Conservation (phyloP, 1,140 invertebrate species). For the Melanaphis sacchari region DNA sequence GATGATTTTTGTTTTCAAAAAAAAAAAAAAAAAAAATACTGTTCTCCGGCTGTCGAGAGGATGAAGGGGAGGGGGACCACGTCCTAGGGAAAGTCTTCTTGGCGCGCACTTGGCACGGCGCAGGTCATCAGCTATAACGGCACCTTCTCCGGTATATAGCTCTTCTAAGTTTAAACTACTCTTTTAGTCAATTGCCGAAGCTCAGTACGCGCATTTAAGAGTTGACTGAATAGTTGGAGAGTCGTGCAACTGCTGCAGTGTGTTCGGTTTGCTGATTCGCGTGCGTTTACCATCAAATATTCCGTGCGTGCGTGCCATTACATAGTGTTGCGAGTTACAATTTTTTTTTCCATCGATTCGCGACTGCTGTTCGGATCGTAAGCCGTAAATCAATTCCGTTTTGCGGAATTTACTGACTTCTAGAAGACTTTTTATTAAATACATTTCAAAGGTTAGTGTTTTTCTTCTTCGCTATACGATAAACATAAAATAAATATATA, state of each 20-base stretch:
- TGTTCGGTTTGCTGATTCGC: not conserved
- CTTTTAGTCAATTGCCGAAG: conserved; percentile 54
- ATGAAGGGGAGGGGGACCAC: not conserved
- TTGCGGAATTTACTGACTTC: not conserved
- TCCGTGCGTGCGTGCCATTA: conserved; percentile 17
- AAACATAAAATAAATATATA: not conserved
- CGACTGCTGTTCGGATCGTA: not conserved
- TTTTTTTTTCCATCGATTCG: not conserved
- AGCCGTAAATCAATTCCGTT: not conserved
- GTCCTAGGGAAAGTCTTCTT: conserved; percentile 56
- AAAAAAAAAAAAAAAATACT: conserved; percentile 8
- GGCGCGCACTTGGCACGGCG: conserved; percentile 51
- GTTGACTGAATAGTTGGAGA: not conserved
- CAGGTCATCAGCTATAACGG: conserved; percentile 57
- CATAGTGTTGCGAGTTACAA: not conserved
- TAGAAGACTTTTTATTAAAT: conserved; percentile 15
- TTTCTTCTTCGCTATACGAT: not conserved
- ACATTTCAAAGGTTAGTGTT: conserved; percentile 37
- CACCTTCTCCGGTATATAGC: conserved; percentile 57
- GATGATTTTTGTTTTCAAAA: conserved; percentile 13
- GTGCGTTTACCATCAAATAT: not conserved
- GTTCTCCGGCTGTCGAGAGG: not conserved
- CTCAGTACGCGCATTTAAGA: conserved; percentile 41
- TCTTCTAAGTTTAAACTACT: conserved; percentile 51
- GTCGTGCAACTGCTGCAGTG: not conserved